These are phyloP conservation scores for Sylvicola cinctus DNA, from an alignment of 2,888 invertebrate genomes.

Conservation along the genomic window DNA sequence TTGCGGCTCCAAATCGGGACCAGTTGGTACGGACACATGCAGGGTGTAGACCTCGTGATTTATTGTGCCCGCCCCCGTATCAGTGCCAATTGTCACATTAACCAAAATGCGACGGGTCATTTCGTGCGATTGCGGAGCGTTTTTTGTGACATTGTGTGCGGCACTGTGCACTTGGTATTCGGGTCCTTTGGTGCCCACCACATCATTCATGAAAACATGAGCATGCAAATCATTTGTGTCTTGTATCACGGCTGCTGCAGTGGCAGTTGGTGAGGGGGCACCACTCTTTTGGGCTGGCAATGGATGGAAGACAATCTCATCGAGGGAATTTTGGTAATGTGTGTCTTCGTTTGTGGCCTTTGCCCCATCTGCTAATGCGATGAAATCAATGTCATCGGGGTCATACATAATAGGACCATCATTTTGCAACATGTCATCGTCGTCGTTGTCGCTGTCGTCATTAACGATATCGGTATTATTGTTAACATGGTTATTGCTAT, in stretches of 20 bases:
- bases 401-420: conserved; percentile 2
- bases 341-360: no score
- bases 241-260: no score
- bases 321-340: no score
- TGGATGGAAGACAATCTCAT: no score
- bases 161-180: not conserved
- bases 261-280: no score
- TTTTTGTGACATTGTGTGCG: not conserved
- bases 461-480: not conserved
- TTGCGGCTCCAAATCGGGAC: conserved; percentile 1
- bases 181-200: not conserved
- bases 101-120: conserved; percentile 44
- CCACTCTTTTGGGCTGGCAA: no score
- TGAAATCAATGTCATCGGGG: not conserved
- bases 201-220: not conserved
- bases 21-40: conserved; percentile 58
- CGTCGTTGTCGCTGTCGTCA: not conserved
- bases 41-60: conserved; percentile 53
- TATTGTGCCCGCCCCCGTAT: conserved; percentile 30
- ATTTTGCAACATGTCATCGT: conserved; percentile 3
- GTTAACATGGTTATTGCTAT: not conserved
- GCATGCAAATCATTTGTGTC: not conserved
- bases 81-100: conserved; percentile 63
- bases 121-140: not conserved
- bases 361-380: no score